Evolutionary conservation across 2,888 invertebrate species (phyloP).

Genomic region (Drosophila gaucha): DNA sequence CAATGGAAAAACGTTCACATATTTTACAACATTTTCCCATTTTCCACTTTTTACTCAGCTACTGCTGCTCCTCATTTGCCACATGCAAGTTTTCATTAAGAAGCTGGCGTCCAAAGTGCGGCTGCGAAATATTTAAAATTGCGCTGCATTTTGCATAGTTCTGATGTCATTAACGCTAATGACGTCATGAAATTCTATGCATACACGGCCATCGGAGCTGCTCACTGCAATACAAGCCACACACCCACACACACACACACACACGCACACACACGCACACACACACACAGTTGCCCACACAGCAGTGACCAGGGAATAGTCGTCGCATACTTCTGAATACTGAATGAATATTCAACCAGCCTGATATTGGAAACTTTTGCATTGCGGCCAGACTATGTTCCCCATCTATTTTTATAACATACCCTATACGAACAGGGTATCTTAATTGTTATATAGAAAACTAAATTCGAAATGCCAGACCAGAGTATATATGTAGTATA

Average conservation of each 20-base stretch:
- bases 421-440: background rate
- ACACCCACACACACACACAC: conserved; percentile 22
- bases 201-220: conserved; percentile 31
- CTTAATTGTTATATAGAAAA: background rate
- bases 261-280: background rate
- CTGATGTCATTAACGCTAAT: conserved; percentile 74
- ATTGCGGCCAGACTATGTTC: conserved; percentile 43
- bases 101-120: no score
- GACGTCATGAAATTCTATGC: conserved; percentile 80
- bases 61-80: conserved; percentile 59
- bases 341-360: conserved; percentile 47
- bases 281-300: conserved; percentile 1
- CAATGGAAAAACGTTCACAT: conserved; percentile 58
- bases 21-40: conserved; percentile 24
- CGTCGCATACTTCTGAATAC: conserved; percentile 25
- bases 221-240: conserved; percentile 12
- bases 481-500: background rate
- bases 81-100: conserved; percentile 76
- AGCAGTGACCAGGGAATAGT: conserved; percentile 38
- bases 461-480: background rate
- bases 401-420: conserved; percentile 46
- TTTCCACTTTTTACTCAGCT: background rate
- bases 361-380: conserved; percentile 60
- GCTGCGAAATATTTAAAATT: conserved; percentile 67
- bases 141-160: conserved; percentile 66